A percentile compares a stretch with the other conserved stretches of the same genome.
phyloP scores from a whole-genome alignment of 1,140 invertebrate species.

The Globodera rostochiensis region DNA sequence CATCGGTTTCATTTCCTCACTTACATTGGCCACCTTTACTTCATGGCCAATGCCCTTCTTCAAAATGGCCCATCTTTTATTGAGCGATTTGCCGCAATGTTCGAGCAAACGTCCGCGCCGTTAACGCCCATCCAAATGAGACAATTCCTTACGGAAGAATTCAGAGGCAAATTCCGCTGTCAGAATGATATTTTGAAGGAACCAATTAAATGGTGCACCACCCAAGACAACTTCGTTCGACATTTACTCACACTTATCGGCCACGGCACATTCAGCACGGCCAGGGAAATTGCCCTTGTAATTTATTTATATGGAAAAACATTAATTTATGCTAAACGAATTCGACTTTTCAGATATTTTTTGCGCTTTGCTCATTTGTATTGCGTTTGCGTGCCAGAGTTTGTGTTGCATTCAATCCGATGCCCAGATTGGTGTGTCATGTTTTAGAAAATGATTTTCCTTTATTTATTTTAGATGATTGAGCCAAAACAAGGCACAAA shows the following conservation, averaged over 20 bases:
- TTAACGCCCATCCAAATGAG: constrained; percentile 18
- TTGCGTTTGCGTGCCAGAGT: constrained; percentile 19
- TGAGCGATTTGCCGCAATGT: constrained; percentile 5
- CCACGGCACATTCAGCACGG: constrained; percentile 6
- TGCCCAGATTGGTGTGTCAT: constrained; percentile 30
- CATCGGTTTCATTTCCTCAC: constrained; percentile 38
- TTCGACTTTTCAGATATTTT: constrained; percentile 37
- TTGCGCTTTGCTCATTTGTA: constrained; percentile 36
- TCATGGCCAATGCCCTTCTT: constrained; percentile 26
- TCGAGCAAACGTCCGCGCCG: constrained; percentile 21
- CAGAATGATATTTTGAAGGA: constrained; percentile 10
- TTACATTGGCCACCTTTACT: constrained; percentile 35
- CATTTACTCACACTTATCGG: constrained; percentile 4
- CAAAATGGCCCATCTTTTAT: constrained; percentile 18
- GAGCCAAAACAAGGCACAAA: constrained; percentile 2
- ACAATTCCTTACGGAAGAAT: not conserved
- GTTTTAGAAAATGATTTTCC: not conserved
- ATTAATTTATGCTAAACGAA: constrained; percentile 1
- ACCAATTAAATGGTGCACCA: constrained; percentile 8
- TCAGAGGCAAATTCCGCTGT: constrained; percentile 13
- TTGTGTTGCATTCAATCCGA: constrained; percentile 39
- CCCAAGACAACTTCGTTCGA: not conserved
- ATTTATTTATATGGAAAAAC: constrained; percentile 18
- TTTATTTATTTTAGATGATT: not conserved
- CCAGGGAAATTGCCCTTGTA: constrained; percentile 36